These are phyloP conservation scores for Melikaiella ostensackeni DNA, from an alignment of 2,888 invertebrate genomes.

Conservation along the genomic window DNA sequence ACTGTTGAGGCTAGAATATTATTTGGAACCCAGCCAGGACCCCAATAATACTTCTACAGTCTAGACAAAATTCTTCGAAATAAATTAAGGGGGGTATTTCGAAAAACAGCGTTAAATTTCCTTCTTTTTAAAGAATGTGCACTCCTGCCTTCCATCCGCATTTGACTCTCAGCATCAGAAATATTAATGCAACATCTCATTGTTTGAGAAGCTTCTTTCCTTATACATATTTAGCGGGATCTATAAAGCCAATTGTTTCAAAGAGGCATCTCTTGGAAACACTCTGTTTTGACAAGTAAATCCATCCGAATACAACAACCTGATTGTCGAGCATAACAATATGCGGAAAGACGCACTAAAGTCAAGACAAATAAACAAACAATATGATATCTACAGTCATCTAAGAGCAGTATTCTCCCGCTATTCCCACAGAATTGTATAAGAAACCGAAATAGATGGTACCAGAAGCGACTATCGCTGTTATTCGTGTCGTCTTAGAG, in stretches of 20 bases:
- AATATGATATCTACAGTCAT: conserved; percentile 58
- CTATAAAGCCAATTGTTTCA: neutral
- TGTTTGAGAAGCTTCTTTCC: neutral
- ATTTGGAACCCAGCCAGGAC: too few species aligned
- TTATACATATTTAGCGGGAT: neutral
- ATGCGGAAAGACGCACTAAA: conserved; percentile 54
- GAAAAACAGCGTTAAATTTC: too few species aligned
- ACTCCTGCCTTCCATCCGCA: neutral
- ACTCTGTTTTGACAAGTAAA: neutral
- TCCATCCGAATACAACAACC: neutral
- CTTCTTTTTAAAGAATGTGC: too few species aligned
- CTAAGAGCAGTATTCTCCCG: conserved; percentile 64
- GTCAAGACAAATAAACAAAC: conserved; percentile 68
- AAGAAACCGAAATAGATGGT: conserved; percentile 69
- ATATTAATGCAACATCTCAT: neutral
- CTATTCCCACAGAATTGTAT: conserved; percentile 68
- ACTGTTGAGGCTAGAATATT: too few species aligned
- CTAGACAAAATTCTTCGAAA: too few species aligned
- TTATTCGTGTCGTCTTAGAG: neutral
- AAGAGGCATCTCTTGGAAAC: neutral
- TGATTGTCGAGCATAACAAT: conserved; percentile 41
- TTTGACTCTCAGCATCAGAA: neutral
- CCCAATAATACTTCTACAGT: too few species aligned
- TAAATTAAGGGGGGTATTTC: too few species aligned
- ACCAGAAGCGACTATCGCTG: conserved; percentile 51